Conservation (phyloP, 2,888 invertebrate genomes). For the Neria commutata region DNA sequence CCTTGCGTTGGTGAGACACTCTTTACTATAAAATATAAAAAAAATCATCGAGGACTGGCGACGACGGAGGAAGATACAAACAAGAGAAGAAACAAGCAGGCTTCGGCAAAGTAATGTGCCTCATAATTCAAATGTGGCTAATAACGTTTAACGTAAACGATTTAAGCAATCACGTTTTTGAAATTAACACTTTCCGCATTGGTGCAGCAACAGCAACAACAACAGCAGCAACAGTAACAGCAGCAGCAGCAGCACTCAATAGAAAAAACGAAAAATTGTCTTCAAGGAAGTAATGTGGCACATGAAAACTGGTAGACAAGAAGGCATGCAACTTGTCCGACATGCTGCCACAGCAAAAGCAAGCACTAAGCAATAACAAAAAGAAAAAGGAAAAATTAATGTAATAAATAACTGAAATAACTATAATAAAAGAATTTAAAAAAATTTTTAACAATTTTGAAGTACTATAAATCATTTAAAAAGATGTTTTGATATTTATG, state of each 20-base stretch:
- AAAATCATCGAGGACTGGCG: background rate
- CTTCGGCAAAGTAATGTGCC: background rate
- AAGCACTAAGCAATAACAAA: background rate
- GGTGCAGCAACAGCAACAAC: background rate
- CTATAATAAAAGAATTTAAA: background rate
- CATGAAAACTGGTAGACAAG: background rate
- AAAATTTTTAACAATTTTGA: too few species aligned
- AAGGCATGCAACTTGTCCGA: too few species aligned
- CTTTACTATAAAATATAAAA: too few species aligned
- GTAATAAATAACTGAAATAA: background rate
- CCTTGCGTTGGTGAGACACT: too few species aligned
- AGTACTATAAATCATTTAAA: too few species aligned
- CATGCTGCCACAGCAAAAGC: too few species aligned
- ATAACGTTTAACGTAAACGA: conserved; percentile 22
- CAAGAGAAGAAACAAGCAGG: background rate
- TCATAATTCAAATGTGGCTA: conserved; percentile 15
- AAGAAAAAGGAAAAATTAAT: background rate
- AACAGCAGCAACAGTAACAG: background rate
- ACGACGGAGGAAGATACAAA: background rate
- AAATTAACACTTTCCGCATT: conserved; percentile 30
- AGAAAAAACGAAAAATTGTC: too few species aligned
- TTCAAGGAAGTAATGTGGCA: background rate
- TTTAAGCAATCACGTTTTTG: conserved; percentile 33
- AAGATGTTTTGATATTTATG: too few species aligned
- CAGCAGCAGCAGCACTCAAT: background rate